These are phyloP conservation scores for Diceros bicornis DNA, from an alignment of 2,797 vertebrate species.

Conservation along the genomic window DNA sequence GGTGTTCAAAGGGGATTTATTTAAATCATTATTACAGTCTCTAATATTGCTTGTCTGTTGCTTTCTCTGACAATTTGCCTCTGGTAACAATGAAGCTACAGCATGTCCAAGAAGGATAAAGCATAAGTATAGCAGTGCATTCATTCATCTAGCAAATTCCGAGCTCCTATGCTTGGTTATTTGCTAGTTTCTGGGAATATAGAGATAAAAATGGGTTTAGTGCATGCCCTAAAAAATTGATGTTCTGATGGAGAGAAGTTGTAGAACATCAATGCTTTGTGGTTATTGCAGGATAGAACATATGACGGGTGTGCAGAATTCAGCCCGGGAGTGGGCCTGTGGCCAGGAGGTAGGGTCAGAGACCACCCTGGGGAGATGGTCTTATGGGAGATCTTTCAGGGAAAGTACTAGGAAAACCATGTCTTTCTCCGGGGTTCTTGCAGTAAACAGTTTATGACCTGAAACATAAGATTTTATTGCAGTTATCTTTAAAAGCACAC, in stretches of 20 bases:
- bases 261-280: neutral
- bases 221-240: neutral
- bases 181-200: neutral
- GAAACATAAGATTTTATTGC: slow-evolving; percentile 66
- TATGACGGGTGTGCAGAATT: neutral
- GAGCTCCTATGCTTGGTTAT: neutral
- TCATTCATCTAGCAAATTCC: neutral
- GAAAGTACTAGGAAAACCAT: neutral
- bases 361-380: neutral
- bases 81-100: neutral
- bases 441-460: slow-evolving; percentile 22
- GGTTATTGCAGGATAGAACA: rapidly evolving
- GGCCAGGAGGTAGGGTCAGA: neutral
- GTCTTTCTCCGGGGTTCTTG: slow-evolving; percentile 22
- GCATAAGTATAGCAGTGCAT: neutral
- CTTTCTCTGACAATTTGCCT: neutral
- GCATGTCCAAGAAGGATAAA: neutral
- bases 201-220: neutral
- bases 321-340: neutral
- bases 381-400: neutral
- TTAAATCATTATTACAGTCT: neutral
- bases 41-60: neutral
- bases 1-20: neutral
- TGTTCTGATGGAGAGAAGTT: neutral
- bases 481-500: slow-evolving; percentile 69